Evolutionary conservation across 2,113 vertebrate genomes (phyloP).

Genomic region (Pteruthius melanotis): DNA sequence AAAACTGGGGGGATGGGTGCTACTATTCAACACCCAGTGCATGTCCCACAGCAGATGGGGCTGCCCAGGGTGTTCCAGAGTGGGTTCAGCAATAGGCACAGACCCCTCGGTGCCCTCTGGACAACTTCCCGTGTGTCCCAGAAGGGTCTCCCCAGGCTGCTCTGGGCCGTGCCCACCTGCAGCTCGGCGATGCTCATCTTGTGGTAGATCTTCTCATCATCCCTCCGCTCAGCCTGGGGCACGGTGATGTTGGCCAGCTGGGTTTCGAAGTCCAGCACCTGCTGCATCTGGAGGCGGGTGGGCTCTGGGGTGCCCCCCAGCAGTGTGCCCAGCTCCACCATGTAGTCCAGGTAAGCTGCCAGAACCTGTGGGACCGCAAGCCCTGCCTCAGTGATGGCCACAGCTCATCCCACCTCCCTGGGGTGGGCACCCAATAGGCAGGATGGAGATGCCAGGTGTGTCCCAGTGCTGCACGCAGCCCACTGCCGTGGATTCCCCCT

Average conservation of each 20-base stretch:
- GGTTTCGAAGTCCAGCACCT: slow-evolving; percentile 90
- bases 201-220: slow-evolving; percentile 97
- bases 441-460: not conserved
- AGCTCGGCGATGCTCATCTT: slow-evolving; percentile 89
- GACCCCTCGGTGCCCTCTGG: not conserved
- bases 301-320: slow-evolving; percentile 79
- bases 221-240: slow-evolving; percentile 91
- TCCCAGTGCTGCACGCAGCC: rapidly evolving
- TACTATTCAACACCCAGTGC: not conserved
- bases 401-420: not conserved
- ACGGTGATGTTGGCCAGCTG: slow-evolving; percentile 91
- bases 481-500: not conserved
- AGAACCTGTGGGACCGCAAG: slow-evolving; percentile 75
- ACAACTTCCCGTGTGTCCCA: rapidly evolving
- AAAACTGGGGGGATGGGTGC: not conserved
- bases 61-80: not conserved
- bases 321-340: slow-evolving; percentile 91
- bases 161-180: slow-evolving; percentile 73
- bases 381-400: not conserved
- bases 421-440: not conserved
- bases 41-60: not conserved
- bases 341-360: slow-evolving; percentile 91
- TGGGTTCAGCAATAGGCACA: rapidly evolving
- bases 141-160: not conserved
- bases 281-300: slow-evolving; percentile 85